These are phyloP conservation scores for Tachypleus tridentatus DNA, from an alignment of 1,140 invertebrate genomes.

Conservation along the genomic window DNA sequence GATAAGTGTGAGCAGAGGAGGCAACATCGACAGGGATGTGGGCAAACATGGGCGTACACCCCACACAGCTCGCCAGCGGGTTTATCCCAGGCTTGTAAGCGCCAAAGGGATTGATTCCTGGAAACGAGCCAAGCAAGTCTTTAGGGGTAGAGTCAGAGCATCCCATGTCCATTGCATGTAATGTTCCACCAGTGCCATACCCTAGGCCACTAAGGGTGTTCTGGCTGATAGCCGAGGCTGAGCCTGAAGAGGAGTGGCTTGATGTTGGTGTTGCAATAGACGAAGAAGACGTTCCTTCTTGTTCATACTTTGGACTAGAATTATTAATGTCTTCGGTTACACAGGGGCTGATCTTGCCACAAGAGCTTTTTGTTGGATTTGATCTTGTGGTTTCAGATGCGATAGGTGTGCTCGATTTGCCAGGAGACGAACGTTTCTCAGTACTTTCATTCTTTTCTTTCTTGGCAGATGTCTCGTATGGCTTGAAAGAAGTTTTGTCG, in stretches of 20 bases:
- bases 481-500: background rate
- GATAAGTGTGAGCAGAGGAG: conserved; percentile 18
- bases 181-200: conserved; percentile 5
- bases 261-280: background rate
- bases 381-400: background rate
- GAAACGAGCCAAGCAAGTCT: background rate
- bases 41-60: conserved; percentile 23
- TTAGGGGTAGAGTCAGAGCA: conserved; percentile 3
- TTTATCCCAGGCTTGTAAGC: conserved; percentile 21
- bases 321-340: background rate
- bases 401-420: too few relatives aligned
- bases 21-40: conserved; percentile 25
- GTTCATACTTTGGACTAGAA: conserved; percentile 4
- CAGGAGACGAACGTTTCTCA: too few relatives aligned
- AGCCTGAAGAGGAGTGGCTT: conserved; percentile 6
- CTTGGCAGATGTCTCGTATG: background rate
- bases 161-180: conserved; percentile 6
- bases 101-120: conserved; percentile 3
- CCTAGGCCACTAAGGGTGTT: conserved; percentile 15
- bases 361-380: too few relatives aligned
- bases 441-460: background rate
- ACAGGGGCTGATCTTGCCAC: too few relatives aligned
- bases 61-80: conserved; percentile 21
- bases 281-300: conserved; percentile 4
- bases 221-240: conserved; percentile 10